These are phyloP conservation scores for Regulus satrapa DNA, from an alignment of 2,113 vertebrate genomes.

Conservation along the genomic window DNA sequence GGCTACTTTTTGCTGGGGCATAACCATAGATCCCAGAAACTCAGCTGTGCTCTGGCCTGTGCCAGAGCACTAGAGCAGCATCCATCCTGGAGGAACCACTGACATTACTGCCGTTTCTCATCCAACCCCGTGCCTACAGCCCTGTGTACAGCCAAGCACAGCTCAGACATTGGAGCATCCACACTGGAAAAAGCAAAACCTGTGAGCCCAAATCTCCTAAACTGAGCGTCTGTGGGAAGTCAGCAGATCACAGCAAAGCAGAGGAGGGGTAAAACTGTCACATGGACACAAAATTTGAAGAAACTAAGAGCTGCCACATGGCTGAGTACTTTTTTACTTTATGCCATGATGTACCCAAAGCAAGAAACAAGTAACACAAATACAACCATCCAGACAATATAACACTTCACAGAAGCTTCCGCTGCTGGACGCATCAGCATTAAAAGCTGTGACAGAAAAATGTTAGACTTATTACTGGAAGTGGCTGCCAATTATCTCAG, in stretches of 20 bases:
- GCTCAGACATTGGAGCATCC: background rate
- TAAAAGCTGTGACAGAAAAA: background rate
- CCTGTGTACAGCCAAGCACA: background rate
- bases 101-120: background rate
- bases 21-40: background rate
- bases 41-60: background rate
- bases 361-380: background rate
- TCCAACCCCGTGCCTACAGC: accelerated
- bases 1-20: background rate
- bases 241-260: background rate
- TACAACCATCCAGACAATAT: background rate
- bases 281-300: background rate
- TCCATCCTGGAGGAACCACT: background rate
- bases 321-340: background rate
- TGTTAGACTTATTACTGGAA: background rate
- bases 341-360: background rate
- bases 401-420: background rate
- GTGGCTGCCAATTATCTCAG: background rate
- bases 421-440: background rate
- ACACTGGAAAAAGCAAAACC: background rate
- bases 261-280: background rate
- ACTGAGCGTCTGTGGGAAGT: accelerated
- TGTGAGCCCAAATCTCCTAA: background rate
- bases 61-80: background rate
- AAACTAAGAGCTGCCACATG: background rate